Base-by-base conservation (phyloP, 1,140 invertebrate genomes). In the Heliconius eleuchia region DNA sequence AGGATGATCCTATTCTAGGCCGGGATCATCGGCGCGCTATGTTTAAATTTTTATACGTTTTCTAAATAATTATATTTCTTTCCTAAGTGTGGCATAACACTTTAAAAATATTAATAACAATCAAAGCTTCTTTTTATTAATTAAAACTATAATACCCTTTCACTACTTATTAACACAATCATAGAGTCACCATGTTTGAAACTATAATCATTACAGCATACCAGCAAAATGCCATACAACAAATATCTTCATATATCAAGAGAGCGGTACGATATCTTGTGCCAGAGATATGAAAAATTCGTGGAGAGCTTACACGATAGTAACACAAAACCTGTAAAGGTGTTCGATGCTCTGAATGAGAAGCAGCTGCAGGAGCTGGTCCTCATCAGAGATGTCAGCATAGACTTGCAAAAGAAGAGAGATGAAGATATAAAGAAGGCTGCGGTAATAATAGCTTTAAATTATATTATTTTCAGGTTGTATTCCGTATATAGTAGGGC, bases 331-430 rank as follows among this genome's bases (percentile, higher is more conserved):
- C 86, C 86, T 0, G 77, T 88, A 1, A 83, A 30, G 4, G 86
- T 92, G 0, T 93, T 86, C 80, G 83, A 87, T 3, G 78, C 83
- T 0, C 71, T 93, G 9, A 9, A 78, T 1, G 1, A 78, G 37
- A 84, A 84, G 34, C 74, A 81, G 1, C 0, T 87, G 8, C 79
- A 88, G 0, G 88, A 92, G 73, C 34, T 93, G 57, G 18, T 79
- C 1, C 80, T 92, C 4, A 91, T 90, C 37, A 85, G 91, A 39
- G 88, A 91, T 46, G 82, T 91, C 46, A 90, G 89, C 70, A 78
- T 72, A 19, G 80, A 85, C 0, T 57, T 93, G 52, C 88, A 90
- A 81, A 79, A 75, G 37, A 92, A 92, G 80, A 91, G 90, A 57
- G 83, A 89, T 1, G 88, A 92, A 0, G 89, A 90, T 66, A 77